These are phyloP conservation scores for Neomonachus schauinslandi DNA, from an alignment of 2,113 vertebrate species.

Conservation along the genomic window DNA sequence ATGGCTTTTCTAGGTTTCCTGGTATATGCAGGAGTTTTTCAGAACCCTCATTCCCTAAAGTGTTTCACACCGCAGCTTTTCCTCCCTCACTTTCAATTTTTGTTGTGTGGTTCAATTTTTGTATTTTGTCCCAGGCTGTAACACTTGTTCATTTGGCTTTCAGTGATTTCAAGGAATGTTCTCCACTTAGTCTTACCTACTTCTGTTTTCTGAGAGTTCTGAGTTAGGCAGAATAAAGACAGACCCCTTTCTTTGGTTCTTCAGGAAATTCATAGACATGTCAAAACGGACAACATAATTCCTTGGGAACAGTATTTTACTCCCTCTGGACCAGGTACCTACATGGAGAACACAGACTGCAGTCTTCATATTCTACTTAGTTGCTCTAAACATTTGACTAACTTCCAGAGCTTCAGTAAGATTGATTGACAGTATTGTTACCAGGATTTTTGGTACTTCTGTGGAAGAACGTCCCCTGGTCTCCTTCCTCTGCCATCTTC, in stretches of 20 bases:
- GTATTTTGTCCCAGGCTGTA: not conserved
- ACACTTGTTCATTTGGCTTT: not conserved
- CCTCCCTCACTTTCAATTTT: not conserved
- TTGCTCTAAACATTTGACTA: not conserved
- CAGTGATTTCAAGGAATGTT: not conserved
- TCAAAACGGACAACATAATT: not conserved
- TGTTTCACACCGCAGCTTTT: not conserved
- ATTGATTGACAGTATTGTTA: not conserved
- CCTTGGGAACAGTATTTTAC: not conserved
- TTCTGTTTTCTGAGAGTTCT: not conserved
- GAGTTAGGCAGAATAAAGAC: not conserved
- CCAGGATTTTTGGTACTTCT: not conserved
- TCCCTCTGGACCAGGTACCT: not conserved
- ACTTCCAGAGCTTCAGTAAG: not conserved
- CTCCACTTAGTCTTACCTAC: not conserved
- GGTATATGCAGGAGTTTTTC: not conserved
- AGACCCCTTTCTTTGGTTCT: not conserved
- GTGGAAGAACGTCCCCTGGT: not conserved
- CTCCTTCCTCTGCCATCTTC: not conserved
- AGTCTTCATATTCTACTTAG: not conserved
- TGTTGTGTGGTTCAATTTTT: not conserved
- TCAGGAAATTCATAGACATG: not conserved
- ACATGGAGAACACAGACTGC: not conserved
- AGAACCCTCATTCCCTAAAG: not conserved
- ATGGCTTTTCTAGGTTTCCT: not conserved